Evolutionary conservation across 2,113 vertebrate species (phyloP), one percentile per base, ranked within the genome.

Genomic region (Tachuris rubrigastra): DNA sequence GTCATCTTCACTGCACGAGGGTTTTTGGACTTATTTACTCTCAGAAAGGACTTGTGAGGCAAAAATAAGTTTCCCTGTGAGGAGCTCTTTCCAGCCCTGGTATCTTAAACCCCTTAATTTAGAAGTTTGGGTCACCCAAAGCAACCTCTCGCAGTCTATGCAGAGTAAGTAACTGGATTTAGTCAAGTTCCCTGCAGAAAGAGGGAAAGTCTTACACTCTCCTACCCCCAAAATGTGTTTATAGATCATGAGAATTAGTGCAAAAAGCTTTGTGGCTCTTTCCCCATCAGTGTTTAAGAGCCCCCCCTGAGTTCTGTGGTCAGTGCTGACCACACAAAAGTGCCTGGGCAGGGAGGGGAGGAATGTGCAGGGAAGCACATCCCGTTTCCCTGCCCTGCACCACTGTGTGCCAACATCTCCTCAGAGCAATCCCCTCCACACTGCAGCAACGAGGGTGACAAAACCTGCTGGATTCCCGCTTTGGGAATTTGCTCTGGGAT

Each of bases 281-380:
- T 92, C 15, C 12, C 35, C 6, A 23, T 28, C 47, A 24, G 19
- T 8, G 17, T 39, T 74, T 23, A 49, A n/a, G 39, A 30, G 27
- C 18, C 17, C 35, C 28, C 1, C 0, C 56, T 55, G 73, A 19
- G 31, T 27, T 90, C 31, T 76, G 44, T 68, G 27, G 33, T 50
- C 52, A n/a, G 3, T 0, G 0, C 4, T 76, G 39, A 60, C 23
- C 41, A 5, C 27, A 33, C 14, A 59, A 18, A 90, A 85, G 33
- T 63, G 30, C 37, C 28, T 76, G 50, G 31, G 14, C 0, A 0
- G 21, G 30, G 23, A 88, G 60, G 22, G 42, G 33, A 75, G 30
- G 63, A 46, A 50, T 0, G 0, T 33, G 58, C 30, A 78, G 75
- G 21, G 41, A 50, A 85, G 14, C 50, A 66, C 11, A 49, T 37